A percentile compares a stretch with the other conserved stretches of the same genome.
Evolutionary conservation across 2,797 vertebrate species (phyloP).

Genomic region (Coendou prehensilis): DNA sequence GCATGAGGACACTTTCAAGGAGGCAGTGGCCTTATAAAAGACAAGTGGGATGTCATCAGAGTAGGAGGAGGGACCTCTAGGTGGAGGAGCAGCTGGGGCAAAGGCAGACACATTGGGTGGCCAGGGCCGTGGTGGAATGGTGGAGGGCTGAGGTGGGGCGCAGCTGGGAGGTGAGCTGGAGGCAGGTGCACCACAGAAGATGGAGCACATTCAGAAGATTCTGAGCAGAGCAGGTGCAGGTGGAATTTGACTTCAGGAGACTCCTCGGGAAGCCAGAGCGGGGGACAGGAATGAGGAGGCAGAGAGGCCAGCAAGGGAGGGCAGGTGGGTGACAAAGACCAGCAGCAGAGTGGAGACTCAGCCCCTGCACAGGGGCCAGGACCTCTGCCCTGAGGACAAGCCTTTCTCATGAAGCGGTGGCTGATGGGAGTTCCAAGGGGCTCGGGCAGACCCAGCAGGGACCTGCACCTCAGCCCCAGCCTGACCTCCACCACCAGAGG

Average conservation of each 20-base stretch:
- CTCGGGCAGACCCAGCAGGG: background rate
- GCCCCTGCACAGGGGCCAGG: background rate
- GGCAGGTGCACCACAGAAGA: background rate
- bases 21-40: background rate
- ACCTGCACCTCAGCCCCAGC: background rate
- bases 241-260: background rate
- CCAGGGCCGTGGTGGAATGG: background rate
- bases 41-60: background rate
- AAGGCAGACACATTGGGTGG: background rate
- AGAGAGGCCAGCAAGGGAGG: rapidly evolving
- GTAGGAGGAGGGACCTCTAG: background rate
- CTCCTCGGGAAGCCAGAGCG: background rate
- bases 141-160: background rate
- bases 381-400: rapidly evolving
- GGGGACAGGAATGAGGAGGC: background rate
- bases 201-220: background rate
- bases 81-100: background rate
- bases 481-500: slow-evolving; percentile 32
- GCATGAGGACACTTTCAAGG: background rate
- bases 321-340: background rate
- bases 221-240: background rate
- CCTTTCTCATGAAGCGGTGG: rapidly evolving
- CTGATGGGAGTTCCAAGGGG: background rate
- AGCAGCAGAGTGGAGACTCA: background rate
- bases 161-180: background rate